These are phyloP conservation scores for Corydoras sp. DNA, from an alignment of 2,113 vertebrate species.

Conservation along the genomic window DNA sequence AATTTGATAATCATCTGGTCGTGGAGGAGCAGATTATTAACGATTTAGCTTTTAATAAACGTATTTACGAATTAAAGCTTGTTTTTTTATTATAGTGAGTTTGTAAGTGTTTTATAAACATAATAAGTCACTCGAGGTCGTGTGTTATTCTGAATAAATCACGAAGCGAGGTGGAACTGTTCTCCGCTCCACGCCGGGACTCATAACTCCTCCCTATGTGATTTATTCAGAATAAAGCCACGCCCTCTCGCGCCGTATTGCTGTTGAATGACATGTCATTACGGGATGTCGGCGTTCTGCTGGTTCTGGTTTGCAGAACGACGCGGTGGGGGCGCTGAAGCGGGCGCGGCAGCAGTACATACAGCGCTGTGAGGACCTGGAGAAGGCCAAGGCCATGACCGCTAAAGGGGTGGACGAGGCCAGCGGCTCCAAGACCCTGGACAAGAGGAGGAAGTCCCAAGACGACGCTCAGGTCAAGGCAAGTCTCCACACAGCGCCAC, in stretches of 20 bases:
- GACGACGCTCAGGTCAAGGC: conserved; percentile 82
- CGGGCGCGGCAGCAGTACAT: conserved; percentile 79
- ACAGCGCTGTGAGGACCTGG: conserved; percentile 81
- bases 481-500: not conserved
- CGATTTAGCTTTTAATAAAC: too few relatives aligned
- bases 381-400: conserved; percentile 68
- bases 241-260: too few relatives aligned
- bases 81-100: too few relatives aligned
- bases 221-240: too few relatives aligned
- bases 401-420: conserved; percentile 70
- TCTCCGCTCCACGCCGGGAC: too few relatives aligned
- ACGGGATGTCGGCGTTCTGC: not conserved
- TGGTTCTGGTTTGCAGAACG: conserved; percentile 62
- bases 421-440: conserved; percentile 72
- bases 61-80: too few relatives aligned
- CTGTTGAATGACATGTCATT: not conserved
- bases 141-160: too few relatives aligned
- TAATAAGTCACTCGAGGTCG: too few relatives aligned
- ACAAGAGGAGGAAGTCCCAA: conserved; percentile 78
- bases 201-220: too few relatives aligned
- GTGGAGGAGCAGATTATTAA: not conserved
- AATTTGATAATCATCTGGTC: not conserved
- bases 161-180: too few relatives aligned
- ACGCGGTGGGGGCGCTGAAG: conserved; percentile 68
- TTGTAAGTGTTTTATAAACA: too few relatives aligned